Evolutionary conservation across 2,888 invertebrate genomes (phyloP), one percentile per base, ranked within the genome.

Genomic region (Ariolimax columbianus): DNA sequence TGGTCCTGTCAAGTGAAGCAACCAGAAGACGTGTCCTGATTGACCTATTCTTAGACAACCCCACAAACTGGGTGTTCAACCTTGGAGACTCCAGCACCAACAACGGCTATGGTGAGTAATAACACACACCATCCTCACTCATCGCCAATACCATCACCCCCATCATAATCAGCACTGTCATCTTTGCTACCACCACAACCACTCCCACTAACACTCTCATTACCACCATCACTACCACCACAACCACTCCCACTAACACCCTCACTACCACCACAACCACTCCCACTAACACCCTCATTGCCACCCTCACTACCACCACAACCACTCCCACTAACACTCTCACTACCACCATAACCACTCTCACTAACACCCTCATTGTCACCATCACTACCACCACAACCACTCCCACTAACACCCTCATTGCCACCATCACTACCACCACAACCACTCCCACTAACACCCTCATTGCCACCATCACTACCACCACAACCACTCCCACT

Each of bases 161-260:
- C 47, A 47, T 47, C 9, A 47, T 14, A 47, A 14, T 47, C 7
- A 14, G 7, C 47, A 47, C 14, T 7, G 63, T n/a, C n/a, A n/a
- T n/a, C n/a, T n/a, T n/a, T n/a, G n/a, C n/a, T n/a, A n/a, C n/a
- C n/a, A n/a, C n/a, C n/a, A n/a, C n/a, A 63, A 63, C 7, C 17
- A 63, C n/a, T 86, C 77, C 86, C 95, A 72, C 94, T 91, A 38
- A 77, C 77, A 63, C 90, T 90, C 55, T 83, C 77, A 11, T 63
- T 91, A 83, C 95, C 87, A 68, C 40, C 55, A 55, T 79, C 89
- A 23, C 92, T 86, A 79, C 86, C 95, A 73, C 94, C 92, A 40
- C 47, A 47, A 47, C 14, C 7, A 47, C 47, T 11, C 47, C 14
- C 47, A 47, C 47, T 47, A 11, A 7, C 7, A 11, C 47, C 14